Conservation (phyloP, 1,140 invertebrate species). For the Chelonus insularis region DNA sequence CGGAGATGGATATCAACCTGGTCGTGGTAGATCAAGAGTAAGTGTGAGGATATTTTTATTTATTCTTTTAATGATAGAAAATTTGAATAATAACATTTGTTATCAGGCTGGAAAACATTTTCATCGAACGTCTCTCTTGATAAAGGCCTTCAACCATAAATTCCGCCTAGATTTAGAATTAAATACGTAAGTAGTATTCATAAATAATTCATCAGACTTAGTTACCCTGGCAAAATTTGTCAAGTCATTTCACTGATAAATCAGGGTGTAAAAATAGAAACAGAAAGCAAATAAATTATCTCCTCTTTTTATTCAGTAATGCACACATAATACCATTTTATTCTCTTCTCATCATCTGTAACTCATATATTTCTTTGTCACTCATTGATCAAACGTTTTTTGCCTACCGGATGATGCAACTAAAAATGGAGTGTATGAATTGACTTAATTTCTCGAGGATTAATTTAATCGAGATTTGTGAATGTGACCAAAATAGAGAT, state of each 20-base stretch:
- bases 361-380: not conserved
- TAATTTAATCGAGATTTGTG: slow-evolving; percentile 12
- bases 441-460: slow-evolving; percentile 6
- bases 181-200: slow-evolving; percentile 80
- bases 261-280: not conserved
- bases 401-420: not conserved
- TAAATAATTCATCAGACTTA: not conserved
- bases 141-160: slow-evolving; percentile 95
- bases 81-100: no score
- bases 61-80: no score
- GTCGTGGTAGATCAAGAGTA: slow-evolving; percentile 59
- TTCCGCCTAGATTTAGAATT: slow-evolving; percentile 93
- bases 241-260: not conserved
- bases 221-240: not conserved
- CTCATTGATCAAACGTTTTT: slow-evolving; percentile 17
- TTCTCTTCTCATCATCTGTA: not conserved
- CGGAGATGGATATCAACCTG: slow-evolving; percentile 55
- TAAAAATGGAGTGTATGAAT: slow-evolving; percentile 12
- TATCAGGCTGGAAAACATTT: slow-evolving; percentile 89
- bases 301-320: slow-evolving; percentile 10
- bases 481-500: slow-evolving; percentile 6
- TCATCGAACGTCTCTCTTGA: slow-evolving; percentile 89
- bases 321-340: not conserved
- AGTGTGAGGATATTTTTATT: no score
- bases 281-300: slow-evolving; percentile 13